Evolutionary conservation across 2,113 vertebrate species (phyloP), one percentile per base, ranked within the genome.

Genomic region (Tragelaphus scriptus): DNA sequence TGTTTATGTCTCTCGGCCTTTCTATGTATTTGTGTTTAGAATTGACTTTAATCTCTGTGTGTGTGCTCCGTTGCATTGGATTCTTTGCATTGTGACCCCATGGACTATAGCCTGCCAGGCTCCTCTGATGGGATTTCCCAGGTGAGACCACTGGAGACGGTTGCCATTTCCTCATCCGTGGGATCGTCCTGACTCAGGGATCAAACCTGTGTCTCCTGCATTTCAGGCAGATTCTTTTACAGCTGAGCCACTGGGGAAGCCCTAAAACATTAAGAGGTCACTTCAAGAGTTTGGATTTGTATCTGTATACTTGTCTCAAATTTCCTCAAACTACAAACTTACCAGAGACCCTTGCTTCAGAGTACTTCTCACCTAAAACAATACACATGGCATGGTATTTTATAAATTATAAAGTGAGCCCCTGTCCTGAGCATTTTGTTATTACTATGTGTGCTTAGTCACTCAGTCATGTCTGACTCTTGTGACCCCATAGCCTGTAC

Each of bases 301-400:
- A 88, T 61, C 55, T 95, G 87, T 87, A 40, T 7, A 55, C 14
- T 95, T 92, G 21, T 80, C 92, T 95, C 96, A 88, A 92, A 94
- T 96, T 61, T 90, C 25, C 26, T 85, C 32, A 85, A 79, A 79
- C 11, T 79, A 49, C 47, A 96, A 90, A 93, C 68, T 96, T 58
- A 82, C 47, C 51, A 92, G 23, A 94, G 56, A 44, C 6, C 26
- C 15, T 93, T 90, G 30, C 49, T 90, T 88, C 32, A 82, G 86
- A 77, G 6, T 61, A 81, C 53, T 65, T 75, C 55, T 82, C 71
- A 94, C 51, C 30, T 68, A 85, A 93, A 80, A 63, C 77, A 75
- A 11, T 13, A 28, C 36, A 30, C 10, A 5, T 14, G 32, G n/a
- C 25, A 30, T 88, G 26, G 14, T 56, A 13, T 81, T 94, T 95